Evolutionary conservation across 2,113 vertebrate genomes (phyloP), one percentile per base, ranked within the genome.

Genomic region (Calidris pygmaea): DNA sequence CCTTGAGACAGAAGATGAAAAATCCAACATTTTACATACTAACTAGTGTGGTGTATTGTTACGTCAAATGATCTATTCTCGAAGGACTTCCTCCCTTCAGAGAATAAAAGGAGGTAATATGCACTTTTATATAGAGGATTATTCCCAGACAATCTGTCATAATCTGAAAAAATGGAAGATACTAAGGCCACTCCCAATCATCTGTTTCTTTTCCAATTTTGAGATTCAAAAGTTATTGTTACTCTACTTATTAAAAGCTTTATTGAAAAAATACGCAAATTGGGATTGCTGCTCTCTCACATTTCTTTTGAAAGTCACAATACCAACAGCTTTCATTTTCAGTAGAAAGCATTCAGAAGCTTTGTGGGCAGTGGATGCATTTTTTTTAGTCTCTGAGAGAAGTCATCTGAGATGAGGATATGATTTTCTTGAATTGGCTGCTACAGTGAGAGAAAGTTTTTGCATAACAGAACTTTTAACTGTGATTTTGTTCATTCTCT

Each of bases 1-100:
- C 52, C 52, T 89, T 67, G 84, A 89, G 56, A 89, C 9, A 56
- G 65, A 96, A 91, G 56, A 95, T 35, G 39, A 93, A 92, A 90
- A 92, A 89, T 74, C 76, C 43, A 92, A 56, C 65, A 65, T 75
- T 94, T 91, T 89, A 89, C 68, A 67, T 85, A 83, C 52, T 59
- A 89, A 84, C 14, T 67, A 50, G 87, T 56, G 60, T 91, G 76
- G 60, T 89, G n/a, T 29, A 79, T 35, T 85, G 60, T 73, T 74
- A 74, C 60, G 66, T 78, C 83, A 89, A 86, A 87, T 0, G 1
- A 65, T 66, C 55, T 72, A 3, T 80, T 81, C 80, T 89, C 4
- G 1, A 87, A 82, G 56, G 87, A 85, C 60, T 89, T 32, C 21
- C 34, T 91, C 35, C 60, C 48, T 82, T 84, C 63, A 87, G 34